These are phyloP conservation scores for Idaea biselata DNA, from an alignment of 2,888 invertebrate genomes.

Conservation along the genomic window DNA sequence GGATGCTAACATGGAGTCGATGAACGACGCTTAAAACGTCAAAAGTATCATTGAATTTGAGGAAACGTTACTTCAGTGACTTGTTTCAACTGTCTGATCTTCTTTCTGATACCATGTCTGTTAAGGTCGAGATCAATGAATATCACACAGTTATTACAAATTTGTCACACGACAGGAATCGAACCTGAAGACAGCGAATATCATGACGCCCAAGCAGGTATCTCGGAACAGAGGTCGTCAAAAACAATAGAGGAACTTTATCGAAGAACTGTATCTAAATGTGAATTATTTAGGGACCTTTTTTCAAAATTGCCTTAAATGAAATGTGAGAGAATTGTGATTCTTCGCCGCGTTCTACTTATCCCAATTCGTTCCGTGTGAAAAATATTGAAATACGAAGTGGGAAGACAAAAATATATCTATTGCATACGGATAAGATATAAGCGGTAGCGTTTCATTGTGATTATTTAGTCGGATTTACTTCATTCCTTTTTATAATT, in stretches of 20 bases:
- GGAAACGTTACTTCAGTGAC: too few species aligned
- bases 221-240: background rate
- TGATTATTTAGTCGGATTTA: background rate
- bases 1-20: too few species aligned
- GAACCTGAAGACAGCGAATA: too few species aligned
- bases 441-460: constrained; percentile 14
- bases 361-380: constrained; percentile 52
- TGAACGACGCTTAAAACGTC: too few species aligned
- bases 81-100: too few species aligned
- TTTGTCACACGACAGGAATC: too few species aligned
- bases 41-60: too few species aligned
- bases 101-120: too few species aligned
- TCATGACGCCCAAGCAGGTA: too few species aligned
- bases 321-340: constrained; percentile 46
- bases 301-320: constrained; percentile 41
- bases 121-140: too few species aligned
- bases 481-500: too few species aligned
- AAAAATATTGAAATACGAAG: constrained; percentile 59
- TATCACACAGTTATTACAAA: too few species aligned
- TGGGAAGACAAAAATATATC: constrained; percentile 45
- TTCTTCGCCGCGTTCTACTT: constrained; percentile 42
- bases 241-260: constrained; percentile 12
- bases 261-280: constrained; percentile 15
- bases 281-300: constrained; percentile 40
- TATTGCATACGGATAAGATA: constrained; percentile 32